Evolutionary conservation across 2,113 vertebrate species (phyloP).

Genomic region (Hepsetus odoe): DNA sequence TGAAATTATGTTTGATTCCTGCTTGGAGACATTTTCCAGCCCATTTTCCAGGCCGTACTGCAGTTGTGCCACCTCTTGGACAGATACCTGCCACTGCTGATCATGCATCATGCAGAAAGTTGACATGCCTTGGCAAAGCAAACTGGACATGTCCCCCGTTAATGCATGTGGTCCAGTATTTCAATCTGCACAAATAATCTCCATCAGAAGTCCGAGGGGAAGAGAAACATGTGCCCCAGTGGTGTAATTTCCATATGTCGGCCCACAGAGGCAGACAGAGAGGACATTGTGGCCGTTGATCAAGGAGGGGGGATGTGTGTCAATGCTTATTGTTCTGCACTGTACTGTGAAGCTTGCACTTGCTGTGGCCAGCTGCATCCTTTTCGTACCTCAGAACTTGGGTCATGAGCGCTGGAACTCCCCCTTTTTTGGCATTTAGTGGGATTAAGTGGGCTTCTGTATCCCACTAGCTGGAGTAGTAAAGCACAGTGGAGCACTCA

Average conservation of each 20-base stretch:
- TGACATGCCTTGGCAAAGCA: neutral
- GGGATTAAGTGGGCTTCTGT: slow-evolving; percentile 17
- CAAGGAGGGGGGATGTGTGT: slow-evolving; percentile 35
- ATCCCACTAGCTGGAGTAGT: neutral
- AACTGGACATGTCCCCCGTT: neutral
- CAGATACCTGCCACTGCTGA: neutral
- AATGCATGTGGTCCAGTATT: slow-evolving; percentile 1
- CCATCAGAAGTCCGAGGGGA: slow-evolving; percentile 51
- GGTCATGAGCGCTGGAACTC: slow-evolving; percentile 24
- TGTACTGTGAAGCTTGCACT: slow-evolving; percentile 38
- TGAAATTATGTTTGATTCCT: too few relatives aligned
- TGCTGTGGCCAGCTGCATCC: slow-evolving; percentile 50
- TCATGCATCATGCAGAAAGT: neutral
- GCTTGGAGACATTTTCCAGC: neutral
- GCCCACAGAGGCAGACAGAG: slow-evolving; percentile 66
- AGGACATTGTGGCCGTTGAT: slow-evolving; percentile 59
- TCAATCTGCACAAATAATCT: slow-evolving; percentile 38
- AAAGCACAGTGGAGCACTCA: neutral
- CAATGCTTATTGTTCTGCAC: slow-evolving; percentile 52
- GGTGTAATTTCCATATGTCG: slow-evolving; percentile 64
- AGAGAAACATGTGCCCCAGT: slow-evolving; percentile 61
- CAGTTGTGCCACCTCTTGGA: neutral
- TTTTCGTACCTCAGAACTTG: slow-evolving; percentile 35
- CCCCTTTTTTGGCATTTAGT: slow-evolving; percentile 7
- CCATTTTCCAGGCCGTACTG: too few relatives aligned